Base-by-base conservation (phyloP, 2,797 vertebrate species). In the Erithacus rubecula region DNA sequence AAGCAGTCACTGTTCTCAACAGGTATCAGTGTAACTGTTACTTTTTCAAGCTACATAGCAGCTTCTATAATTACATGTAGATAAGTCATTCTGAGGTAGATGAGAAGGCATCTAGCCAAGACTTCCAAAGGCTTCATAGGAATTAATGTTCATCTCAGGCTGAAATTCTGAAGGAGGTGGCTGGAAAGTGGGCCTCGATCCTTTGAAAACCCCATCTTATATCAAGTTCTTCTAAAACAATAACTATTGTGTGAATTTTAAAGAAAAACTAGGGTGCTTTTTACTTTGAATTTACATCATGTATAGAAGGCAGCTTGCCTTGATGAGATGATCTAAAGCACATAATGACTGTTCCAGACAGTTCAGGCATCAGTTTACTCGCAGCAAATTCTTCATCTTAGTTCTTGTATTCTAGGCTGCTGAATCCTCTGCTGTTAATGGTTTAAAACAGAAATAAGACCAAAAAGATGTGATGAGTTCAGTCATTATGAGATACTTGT, bases 1-100 rank as follows among this genome's bases (percentile, higher is more conserved):
- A 99, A 97, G 99, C 99, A 0, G 98, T 99, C 96, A 99, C 99
- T 55, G 98, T 99, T 96, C 98, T 99, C 86, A 99, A 99, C 98
- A 99, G 98, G 99, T 99, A 97, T 59, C 27, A 8, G 15, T 77
- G 26, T 30, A 83, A 72, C 67, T 72, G 29, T 84, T 76, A 39
- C 15, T 83, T 12, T 14, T 90, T 15, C 1, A 14, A 63, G 21
- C 41, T 81, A 17, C 0, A 0, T 36, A 58, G 53, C 46, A 75
- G n/a, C 65, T 89, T 16, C 26, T 84, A 0, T 70, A 85, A 41
- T 55, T 78, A 23, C 11, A n/a, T 30, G 4, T 47, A 64, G 13
- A 9, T 36, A 53, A 85, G 21, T 76, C 24, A 11, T 67, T 71
- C 18, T 77, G 59, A 53, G 53, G 51, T 75, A 56, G 53, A 37